Conservation (phyloP, 2,797 vertebrate genomes). For the Acomys russatus region DNA sequence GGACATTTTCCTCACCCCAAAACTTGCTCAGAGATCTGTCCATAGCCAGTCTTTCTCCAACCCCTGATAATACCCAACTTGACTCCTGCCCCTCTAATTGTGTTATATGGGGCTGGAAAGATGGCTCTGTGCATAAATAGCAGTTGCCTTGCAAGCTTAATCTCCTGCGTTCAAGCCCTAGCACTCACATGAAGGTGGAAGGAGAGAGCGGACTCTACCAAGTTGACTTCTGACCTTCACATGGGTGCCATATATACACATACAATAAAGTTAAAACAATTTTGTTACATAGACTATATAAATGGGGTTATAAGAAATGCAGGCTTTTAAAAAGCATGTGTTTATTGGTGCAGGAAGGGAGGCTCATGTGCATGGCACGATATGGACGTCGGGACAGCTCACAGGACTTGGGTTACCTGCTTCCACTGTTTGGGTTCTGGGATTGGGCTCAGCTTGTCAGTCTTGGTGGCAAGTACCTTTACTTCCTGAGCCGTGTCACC, state of each 20-base stretch:
- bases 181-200: neutral
- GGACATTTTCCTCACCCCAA: neutral
- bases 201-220: neutral
- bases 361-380: neutral
- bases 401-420: no score
- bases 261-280: neutral
- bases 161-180: neutral
- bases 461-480: neutral
- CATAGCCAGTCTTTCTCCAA: neutral
- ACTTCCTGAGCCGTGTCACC: neutral
- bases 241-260: neutral
- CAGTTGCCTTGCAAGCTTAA: neutral
- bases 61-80: neutral
- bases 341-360: neutral
- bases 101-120: neutral
- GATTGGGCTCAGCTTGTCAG: neutral
- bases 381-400: neutral
- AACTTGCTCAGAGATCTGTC: neutral
- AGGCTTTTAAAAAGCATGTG: neutral
- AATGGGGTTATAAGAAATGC: neutral
- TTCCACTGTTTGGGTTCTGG: neutral
- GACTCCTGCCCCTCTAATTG: neutral
- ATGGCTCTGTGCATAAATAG: neutral
- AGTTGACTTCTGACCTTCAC: neutral
- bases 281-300: neutral